A percentile compares a stretch with the other conserved stretches of the same genome.
Evolutionary conservation across 2,888 invertebrate species (phyloP).

Genomic region (Scaptodrosophila latifasciaeformis): DNA sequence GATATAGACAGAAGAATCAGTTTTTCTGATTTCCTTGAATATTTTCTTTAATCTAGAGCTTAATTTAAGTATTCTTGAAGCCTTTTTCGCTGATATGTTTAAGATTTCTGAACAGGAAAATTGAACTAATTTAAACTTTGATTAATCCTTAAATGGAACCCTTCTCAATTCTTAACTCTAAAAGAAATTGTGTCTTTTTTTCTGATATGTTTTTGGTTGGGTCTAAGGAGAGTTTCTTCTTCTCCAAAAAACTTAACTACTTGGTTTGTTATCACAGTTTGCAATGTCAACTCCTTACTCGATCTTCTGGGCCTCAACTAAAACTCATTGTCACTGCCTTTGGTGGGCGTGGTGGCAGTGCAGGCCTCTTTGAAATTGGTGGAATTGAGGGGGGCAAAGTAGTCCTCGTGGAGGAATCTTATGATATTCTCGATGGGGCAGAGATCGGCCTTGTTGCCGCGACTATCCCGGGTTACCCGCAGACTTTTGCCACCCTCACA

Average conservation of each 20-base stretch:
- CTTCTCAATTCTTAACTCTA: no score
- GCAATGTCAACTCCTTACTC: constrained; percentile 11
- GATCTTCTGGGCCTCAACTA: constrained; percentile 29
- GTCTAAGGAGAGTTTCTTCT: no score
- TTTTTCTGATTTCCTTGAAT: no score
- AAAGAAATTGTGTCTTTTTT: no score
- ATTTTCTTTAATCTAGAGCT: no score
- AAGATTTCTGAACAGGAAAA: no score
- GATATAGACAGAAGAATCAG: no score
- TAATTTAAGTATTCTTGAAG: no score
- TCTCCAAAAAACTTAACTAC: constrained; percentile 35
- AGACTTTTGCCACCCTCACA: constrained; percentile 81
- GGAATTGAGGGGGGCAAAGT: constrained; percentile 88
- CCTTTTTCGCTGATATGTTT: constrained; percentile 31
- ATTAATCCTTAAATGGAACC: no score
- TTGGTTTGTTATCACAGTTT: constrained; percentile 63
- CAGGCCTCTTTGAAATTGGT: constrained; percentile 93
- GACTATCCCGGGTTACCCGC: constrained; percentile 76
- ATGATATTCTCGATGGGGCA: constrained; percentile 93
- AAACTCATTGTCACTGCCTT: constrained; percentile 71
- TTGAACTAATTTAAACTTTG: no score
- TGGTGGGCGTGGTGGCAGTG: constrained; percentile 72
- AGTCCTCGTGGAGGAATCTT: constrained; percentile 90
- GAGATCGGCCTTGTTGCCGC: constrained; percentile 78
- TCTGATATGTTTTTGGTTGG: constrained; percentile 34